These are phyloP conservation scores for Brachynemurus nebulosus DNA, from an alignment of 2,888 invertebrate genomes.

Conservation along the genomic window DNA sequence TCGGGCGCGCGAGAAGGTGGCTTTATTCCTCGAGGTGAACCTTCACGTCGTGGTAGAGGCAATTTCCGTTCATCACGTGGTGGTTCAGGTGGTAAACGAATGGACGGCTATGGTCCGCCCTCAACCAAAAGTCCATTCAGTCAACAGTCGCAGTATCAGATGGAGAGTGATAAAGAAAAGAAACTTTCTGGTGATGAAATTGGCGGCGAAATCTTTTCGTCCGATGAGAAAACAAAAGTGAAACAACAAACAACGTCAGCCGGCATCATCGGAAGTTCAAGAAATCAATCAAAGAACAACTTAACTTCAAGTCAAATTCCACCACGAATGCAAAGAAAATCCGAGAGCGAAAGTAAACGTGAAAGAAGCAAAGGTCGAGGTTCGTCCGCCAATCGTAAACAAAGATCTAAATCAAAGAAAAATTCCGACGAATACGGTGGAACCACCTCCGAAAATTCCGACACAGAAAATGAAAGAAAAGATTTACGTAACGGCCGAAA, in stretches of 20 bases:
- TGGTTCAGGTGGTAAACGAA: conserved; percentile 43
- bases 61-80: conserved; percentile 34
- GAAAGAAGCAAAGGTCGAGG: conserved; percentile 21
- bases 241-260: conserved; percentile 53
- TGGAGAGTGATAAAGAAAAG: conserved; percentile 28
- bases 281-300: conserved; percentile 17
- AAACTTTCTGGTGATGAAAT: conserved; percentile 23
- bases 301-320: conserved; percentile 13
- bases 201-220: conserved; percentile 19
- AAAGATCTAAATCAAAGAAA: conserved; percentile 19
- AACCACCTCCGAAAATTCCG: conserved; percentile 74
- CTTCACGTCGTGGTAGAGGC: conserved; percentile 65
- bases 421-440: conserved; percentile 56
- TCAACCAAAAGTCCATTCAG: conserved; percentile 65
- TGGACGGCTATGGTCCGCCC: conserved; percentile 68
- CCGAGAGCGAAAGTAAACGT: conserved; percentile 14
- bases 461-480: conserved; percentile 33
- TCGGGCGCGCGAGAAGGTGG: conserved; percentile 40
- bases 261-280: conserved; percentile 41
- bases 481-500: conserved; percentile 25
- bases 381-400: conserved; percentile 20
- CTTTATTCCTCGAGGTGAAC: conserved; percentile 79
- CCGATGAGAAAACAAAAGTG: conserved; percentile 51
- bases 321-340: conserved; percentile 20
- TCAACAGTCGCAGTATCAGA: conserved; percentile 27